Evolutionary conservation across 1,140 invertebrate species (phyloP), one percentile per base, ranked within the genome.

Genomic region (Drosophila santomea): DNA sequence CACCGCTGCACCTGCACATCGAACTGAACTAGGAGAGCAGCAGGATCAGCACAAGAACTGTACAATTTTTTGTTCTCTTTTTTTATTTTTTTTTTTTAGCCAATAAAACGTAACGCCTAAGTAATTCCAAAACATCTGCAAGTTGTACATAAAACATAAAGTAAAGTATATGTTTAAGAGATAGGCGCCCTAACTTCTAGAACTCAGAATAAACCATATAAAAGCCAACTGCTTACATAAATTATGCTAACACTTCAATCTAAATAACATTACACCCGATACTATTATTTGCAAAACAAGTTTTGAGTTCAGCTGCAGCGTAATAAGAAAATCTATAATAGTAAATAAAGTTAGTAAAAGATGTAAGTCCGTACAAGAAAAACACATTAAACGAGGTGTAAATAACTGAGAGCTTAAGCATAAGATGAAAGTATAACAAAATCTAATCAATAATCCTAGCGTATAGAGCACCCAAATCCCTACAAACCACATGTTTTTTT

Each of bases 1-100:
- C 80, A 45, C 79, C 74, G 60, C 68, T 68, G 60, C 64, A 68
- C 61, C 45, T 88, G 58, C 88, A 88, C 71, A 91, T 91, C 66
- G 48, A 67, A 67, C 62, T 69, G 62, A 69, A 39, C 17, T 67
- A 68, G 66, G 47, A 32, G 47, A 32, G 15, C 35, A 55, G 38
- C 62, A 69, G 48, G 28, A 58, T 64, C 35, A 41, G 43, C 41
- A 35, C 25, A 47, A 59, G 71, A 58, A 62, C 57, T 78, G 52
- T 66, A 78, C 38, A 59, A 43, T 59, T 44, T 45, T 75, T 60
- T 51, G 44, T 39, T 47, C 28, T 48, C 5, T 56, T 44, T 45
- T 63, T 4, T 25, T 25, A 4, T 25, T 4, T 4, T 4, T 17
- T 51, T 25, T 50, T 60, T 75, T 76, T 64, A 56, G 64, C n/a